Evolutionary conservation across 2,797 vertebrate genomes (phyloP), one percentile per base, ranked within the genome.

Genomic region (Tokudaia tokunoshimensis): DNA sequence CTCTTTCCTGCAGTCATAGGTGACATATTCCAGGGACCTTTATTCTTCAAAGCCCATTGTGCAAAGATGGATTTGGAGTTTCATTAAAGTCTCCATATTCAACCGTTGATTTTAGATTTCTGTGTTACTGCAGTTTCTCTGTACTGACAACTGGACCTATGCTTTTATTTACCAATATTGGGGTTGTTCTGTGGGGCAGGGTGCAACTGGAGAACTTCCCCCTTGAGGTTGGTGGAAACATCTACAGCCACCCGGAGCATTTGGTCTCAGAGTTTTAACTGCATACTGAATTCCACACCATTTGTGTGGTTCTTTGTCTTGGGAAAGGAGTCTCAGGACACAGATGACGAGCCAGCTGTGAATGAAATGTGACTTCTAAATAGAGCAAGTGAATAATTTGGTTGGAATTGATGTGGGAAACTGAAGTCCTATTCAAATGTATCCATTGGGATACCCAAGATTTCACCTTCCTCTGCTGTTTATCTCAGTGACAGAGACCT

Each of bases 321-420:
- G 41, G 75, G 84, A 44, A 67, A 67, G 37, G 52, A 92, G 63
- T 47, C 76, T 92, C 55, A 34, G 95, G 93, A 75, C 57, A 75
- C 86, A 95, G 90, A 89, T 67, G 95, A 19, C 1, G 0, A 87
- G 91, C 93, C 96, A 96, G 91, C 89, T 94, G 92, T 93, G 96
- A 95, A 72, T 97, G 86, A 85, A 94, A 96, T 74, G 83, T 1
- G 31, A 90, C 67, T 96, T 93, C 89, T 83, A 87, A 95, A 80
- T 24, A 82, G 89, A 94, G 24, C 44, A 88, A 85, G 76, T 2
- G 79, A 94, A 80, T 15, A 7, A 47, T 84, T 78, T 76, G 83
- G 92, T 67, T 91, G 78, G 81, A 47, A 95, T 80, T 95, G 55
- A 72, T 12, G 26, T 2, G 2, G 78, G 70, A 79, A 47, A 79